Evolutionary conservation across 2,113 vertebrate genomes (phyloP), one percentile per base, ranked within the genome.

Genomic region (Odontophorus gujanensis): DNA sequence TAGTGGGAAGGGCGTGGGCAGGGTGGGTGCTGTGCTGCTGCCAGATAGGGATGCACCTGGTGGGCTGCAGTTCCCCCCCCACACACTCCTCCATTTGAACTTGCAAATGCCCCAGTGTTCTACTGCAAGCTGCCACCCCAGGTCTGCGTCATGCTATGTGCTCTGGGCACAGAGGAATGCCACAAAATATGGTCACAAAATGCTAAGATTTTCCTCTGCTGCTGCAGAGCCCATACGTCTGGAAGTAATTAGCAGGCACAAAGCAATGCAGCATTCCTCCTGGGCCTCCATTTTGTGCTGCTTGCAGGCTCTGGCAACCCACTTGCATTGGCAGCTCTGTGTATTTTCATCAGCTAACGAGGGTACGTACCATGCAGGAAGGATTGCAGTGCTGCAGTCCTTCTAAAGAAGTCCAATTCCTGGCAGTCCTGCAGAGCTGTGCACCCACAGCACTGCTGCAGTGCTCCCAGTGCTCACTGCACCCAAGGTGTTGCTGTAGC

Each of bases 321-420:
- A 4, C 9, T 8, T 34, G 32, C 6, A 7, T 28, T 5, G 1
- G 51, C 53, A 14, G 19, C 34, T 32, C 55, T 16, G 43, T 0
- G 0, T 36, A 47, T 62, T 34, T 14, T n/a, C 36, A 2, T 0
- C 15, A 3, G 4, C 48, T 28, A 25, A 25, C 0, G 1, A 63
- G 42, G 25, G 16, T 38, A 5, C 9, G 20, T 2, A 16, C 9
- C 76, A 22, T 2, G 0, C 65, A 18, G 6, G 4, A 14, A 38
- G 13, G 4, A 5, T 36, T 36, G 20, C 17, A 8, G 4, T 8
- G 36, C 30, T 32, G 42, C 57, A 57, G 42, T 32, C 42, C 20
- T 11, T 14, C 30, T 45, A 28, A 40, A 63, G 65, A 57, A 43
- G 5, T 11, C 72, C n/a, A 20, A 16, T 9, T 4, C 26, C 43